Evolutionary conservation across 2,888 invertebrate genomes (phyloP).

Genomic region (Gryllus longicercus): DNA sequence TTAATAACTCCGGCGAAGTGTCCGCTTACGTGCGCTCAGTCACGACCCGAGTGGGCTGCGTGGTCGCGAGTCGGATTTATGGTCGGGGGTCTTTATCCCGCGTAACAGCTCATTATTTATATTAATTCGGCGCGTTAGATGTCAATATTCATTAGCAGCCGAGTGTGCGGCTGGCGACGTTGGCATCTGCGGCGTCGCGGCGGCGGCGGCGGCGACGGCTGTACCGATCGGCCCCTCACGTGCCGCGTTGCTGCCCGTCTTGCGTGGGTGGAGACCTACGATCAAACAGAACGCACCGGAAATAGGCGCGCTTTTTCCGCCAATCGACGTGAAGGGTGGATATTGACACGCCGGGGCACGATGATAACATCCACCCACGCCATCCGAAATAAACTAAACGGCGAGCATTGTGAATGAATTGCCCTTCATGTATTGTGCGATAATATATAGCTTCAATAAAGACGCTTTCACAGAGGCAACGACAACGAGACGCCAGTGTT

Average conservation of each 20-base stretch:
- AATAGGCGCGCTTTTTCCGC: background rate
- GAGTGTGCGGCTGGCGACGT: background rate
- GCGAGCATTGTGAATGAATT: constrained; percentile 17
- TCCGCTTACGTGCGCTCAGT: background rate
- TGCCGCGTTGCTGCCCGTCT: too few relatives aligned
- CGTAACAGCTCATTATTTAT: background rate
- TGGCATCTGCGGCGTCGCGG: background rate
- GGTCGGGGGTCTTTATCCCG: background rate
- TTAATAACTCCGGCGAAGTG: background rate
- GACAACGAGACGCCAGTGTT: background rate
- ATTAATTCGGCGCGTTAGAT: background rate
- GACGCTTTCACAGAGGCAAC: constrained; percentile 4
- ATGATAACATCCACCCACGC: background rate
- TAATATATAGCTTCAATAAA: background rate
- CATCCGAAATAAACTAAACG: constrained; percentile 1
- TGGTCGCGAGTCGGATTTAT: background rate
- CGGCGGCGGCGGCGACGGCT: background rate
- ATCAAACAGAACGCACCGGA: constrained; percentile 1
- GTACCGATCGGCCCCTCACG: too few relatives aligned
- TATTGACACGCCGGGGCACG: background rate
- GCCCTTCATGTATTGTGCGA: background rate
- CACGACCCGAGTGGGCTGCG: background rate
- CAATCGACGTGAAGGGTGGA: background rate
- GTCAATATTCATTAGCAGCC: background rate
- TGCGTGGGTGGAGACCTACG: background rate